Conservation (phyloP, 1,140 invertebrate genomes). For the Drosophila auraria region DNA sequence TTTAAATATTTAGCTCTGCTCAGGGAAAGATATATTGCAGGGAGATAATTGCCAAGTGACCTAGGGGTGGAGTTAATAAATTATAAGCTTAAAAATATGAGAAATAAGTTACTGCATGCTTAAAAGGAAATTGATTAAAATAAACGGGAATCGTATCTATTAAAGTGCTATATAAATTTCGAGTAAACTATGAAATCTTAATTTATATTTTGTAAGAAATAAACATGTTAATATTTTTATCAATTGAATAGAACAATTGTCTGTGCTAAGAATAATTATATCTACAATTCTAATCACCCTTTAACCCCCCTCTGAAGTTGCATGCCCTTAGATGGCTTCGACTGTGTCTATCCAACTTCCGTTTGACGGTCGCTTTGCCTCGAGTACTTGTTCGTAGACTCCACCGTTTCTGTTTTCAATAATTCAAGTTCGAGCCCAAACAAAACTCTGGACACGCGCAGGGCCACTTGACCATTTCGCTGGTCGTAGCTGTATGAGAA, state of each 20-base stretch:
- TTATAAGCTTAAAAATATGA: background rate
- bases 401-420: conserved; percentile 47
- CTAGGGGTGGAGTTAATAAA: background rate
- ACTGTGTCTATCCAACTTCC: conserved; percentile 73
- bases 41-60: background rate
- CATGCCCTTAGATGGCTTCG: conserved; percentile 27
- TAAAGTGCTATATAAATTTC: background rate
- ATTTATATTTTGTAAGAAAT: background rate
- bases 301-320: conserved; percentile 7
- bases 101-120: background rate
- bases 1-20: conserved; percentile 11
- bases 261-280: background rate
- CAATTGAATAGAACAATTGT: too few species aligned
- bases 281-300: background rate
- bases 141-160: background rate
- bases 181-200: background rate
- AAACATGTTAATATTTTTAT: background rate
- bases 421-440: conserved; percentile 56
- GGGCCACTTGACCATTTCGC: conserved; percentile 68
- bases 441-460: conserved; percentile 48
- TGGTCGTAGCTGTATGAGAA: conserved; percentile 75
- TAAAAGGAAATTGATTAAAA: background rate
- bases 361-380: conserved; percentile 25
- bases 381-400: conserved; percentile 9
- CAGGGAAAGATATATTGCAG: background rate